A percentile compares a stretch with the other conserved stretches of the same genome.
Conservation (phyloP, 2,797 vertebrate genomes). For the Molothrus aeneus region DNA sequence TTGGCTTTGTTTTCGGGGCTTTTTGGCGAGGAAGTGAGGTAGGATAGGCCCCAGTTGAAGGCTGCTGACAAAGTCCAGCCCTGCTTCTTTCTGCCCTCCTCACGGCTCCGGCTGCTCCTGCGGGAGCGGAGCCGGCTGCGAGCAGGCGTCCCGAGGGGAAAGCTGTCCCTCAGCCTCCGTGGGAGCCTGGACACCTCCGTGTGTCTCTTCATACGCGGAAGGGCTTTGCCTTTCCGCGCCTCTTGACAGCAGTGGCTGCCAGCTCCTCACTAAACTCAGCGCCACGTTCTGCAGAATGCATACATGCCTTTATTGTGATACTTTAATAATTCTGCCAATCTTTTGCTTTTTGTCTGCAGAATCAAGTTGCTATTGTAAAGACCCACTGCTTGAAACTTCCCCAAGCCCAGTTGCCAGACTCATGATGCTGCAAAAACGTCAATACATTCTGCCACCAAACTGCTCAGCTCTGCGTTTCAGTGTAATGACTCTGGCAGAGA, state of each 20-base stretch:
- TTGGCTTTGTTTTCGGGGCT: background rate
- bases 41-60: background rate
- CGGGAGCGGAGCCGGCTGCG: background rate
- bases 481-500: conserved; percentile 75
- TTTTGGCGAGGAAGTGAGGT: background rate
- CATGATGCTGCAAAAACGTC: conserved; percentile 73
- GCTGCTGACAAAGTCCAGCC: background rate
- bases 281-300: conserved; percentile 23
- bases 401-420: conserved; percentile 73
- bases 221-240: background rate
- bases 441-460: conserved; percentile 70
- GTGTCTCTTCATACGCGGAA: background rate
- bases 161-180: background rate
- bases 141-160: background rate
- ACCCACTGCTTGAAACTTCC: conserved; percentile 74
- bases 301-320: conserved; percentile 46
- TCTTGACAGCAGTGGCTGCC: conserved; percentile 12
- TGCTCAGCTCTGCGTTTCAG: conserved; percentile 74
- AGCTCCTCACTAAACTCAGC: background rate
- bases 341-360: conserved; percentile 76
- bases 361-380: conserved; percentile 80
- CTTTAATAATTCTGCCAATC: conserved; percentile 70
- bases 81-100: background rate
- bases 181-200: background rate
- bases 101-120: background rate